Evolutionary conservation across 2,888 invertebrate species (phyloP).

Genomic region (Petrolisthes cinctipes): DNA sequence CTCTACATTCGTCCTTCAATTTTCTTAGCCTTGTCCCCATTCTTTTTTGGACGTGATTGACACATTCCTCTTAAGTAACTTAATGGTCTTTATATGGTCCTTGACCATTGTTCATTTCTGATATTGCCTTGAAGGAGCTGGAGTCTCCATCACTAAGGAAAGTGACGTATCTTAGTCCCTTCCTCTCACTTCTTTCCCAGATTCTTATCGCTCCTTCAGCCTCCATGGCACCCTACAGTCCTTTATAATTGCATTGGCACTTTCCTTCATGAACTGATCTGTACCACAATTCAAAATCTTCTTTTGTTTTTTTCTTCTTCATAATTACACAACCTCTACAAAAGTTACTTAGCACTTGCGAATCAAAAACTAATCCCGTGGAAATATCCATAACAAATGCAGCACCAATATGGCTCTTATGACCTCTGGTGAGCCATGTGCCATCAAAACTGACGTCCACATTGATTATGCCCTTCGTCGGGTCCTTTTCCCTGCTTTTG

Average conservation of each 20-base stretch:
- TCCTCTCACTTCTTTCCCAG: slow-evolving; percentile 27
- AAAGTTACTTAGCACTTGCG: slow-evolving; percentile 21
- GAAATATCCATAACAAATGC: slow-evolving; percentile 19
- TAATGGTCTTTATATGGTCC: slow-evolving; percentile 24
- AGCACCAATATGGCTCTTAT: slow-evolving; percentile 10
- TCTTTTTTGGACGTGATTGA: no score
- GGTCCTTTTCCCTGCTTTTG: background rate
- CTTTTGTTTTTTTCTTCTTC: slow-evolving; percentile 10
- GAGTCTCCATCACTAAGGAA: slow-evolving; percentile 30
- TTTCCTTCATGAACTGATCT: background rate
- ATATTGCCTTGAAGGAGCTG: slow-evolving; percentile 24
- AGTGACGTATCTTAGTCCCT: slow-evolving; percentile 21
- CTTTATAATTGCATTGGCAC: background rate
- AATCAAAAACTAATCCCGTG: slow-evolving; percentile 27
- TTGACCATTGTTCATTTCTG: slow-evolving; percentile 12
- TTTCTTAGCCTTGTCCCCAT: no score
- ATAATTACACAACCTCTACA: slow-evolving; percentile 4
- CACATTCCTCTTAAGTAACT: no score
- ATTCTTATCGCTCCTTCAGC: slow-evolving; percentile 21
- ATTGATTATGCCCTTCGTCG: slow-evolving; percentile 17
- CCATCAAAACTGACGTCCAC: slow-evolving; percentile 14
- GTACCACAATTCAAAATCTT: background rate
- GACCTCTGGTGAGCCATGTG: no score
- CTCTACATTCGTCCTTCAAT: no score
- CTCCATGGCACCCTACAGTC: slow-evolving; percentile 7